Base-by-base conservation (phyloP, 2,888 invertebrate species). In the Aromia moschata region DNA sequence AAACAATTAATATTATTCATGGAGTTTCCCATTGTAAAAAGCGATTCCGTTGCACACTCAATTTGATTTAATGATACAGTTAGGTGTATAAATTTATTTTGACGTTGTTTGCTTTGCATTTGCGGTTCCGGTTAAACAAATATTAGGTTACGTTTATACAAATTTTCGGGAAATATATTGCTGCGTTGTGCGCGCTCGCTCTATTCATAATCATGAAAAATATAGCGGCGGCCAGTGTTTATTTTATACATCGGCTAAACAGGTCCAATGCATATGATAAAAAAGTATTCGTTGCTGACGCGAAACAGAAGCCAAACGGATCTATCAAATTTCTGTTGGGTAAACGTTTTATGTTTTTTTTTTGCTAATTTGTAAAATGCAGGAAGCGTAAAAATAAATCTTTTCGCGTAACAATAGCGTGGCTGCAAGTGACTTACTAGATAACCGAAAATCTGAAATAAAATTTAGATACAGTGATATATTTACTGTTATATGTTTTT, bases 11-110 rank as follows among this genome's bases (percentile, higher is more conserved):
- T 41, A 58, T 60, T 63, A 63, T 60, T 58, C 63, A 60, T 58
- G 56, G 53, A 58, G 58, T 56, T 57, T 60, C 60, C 60, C 56
- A 56, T 40, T 58, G 47, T 31, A 56, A 58, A n/a, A 58, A 58
- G 41, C 54, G 60, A 44, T 46, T 49, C 61, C 54, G 61, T 36
- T 56, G 58, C 59, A 57, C 57, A 61, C 58, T 61, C 60, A 55
- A 60, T 61, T 63, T 66, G 65, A 66, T 66, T 66, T 63, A 66
- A 54, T 62, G 65, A 61, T 66, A 62, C 58, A 58, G 61, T 60
- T 43, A 45, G 45, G 47, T 47, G 41, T 61, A 47, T 59, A 59
- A 56, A 65, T 65, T 60, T 60, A 62, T 62, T 65, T 60, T 46
- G 49, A 45, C 61, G 51, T 59, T 63, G 61, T 63, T 66, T 65